Evolutionary conservation across 2,113 vertebrate species (phyloP).

Genomic region (Catharus bicknelli): DNA sequence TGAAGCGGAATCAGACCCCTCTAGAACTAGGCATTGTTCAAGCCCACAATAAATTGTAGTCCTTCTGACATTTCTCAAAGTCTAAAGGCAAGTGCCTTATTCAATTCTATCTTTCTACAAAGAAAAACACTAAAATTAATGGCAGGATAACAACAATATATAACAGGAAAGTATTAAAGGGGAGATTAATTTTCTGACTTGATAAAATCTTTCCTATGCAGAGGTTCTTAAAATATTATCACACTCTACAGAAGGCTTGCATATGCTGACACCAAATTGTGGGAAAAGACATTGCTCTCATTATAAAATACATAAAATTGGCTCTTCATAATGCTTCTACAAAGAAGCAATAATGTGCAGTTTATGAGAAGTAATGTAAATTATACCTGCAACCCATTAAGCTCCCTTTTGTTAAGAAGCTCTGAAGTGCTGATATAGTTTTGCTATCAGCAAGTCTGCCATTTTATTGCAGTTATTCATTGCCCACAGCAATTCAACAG

Average conservation of each 20-base stretch:
- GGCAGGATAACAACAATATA: not conserved
- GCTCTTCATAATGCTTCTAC: slow-evolving; percentile 42
- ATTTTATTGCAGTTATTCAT: slow-evolving; percentile 74
- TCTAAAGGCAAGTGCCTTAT: not conserved
- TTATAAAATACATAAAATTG: slow-evolving; percentile 62
- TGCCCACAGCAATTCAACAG: slow-evolving; percentile 71
- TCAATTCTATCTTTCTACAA: not conserved
- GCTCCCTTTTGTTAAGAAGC: slow-evolving; percentile 71
- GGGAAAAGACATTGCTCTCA: slow-evolving; percentile 47
- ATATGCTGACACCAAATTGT: slow-evolving; percentile 53
- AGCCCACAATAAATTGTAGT: not conserved
- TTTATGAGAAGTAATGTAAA: slow-evolving; percentile 66
- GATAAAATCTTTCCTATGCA: not conserved
- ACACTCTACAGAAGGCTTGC: slow-evolving; percentile 28
- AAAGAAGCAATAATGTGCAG: slow-evolving; percentile 62
- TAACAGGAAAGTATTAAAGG: not conserved
- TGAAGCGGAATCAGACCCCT: not conserved
- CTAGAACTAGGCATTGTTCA: not conserved
- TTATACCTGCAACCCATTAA: slow-evolving; percentile 71
- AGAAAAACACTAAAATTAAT: slow-evolving; percentile 30
- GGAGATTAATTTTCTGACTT: not conserved
- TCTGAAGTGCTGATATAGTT: slow-evolving; percentile 69
- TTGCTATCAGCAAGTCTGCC: slow-evolving; percentile 73
- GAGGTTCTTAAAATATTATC: slow-evolving; percentile 23
- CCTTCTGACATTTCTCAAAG: not conserved